phyloP scores from a whole-genome alignment of 2,888 invertebrate species.

The Bombylius major region DNA sequence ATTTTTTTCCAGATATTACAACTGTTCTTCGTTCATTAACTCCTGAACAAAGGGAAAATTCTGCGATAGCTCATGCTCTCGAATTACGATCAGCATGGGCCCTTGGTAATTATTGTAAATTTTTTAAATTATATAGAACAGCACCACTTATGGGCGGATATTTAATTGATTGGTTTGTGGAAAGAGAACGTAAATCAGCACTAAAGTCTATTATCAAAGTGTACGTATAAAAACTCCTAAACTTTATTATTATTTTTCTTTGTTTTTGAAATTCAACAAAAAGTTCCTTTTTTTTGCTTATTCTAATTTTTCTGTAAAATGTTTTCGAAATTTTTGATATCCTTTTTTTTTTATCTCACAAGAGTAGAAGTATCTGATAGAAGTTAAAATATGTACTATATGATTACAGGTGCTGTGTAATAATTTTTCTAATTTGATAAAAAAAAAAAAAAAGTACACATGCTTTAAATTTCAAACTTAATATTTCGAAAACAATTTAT shows the following conservation, averaged over 20 bases:
- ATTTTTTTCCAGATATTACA: constrained; percentile 62
- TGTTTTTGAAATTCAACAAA: constrained; percentile 1
- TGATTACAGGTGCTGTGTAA: no score
- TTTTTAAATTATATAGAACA: constrained; percentile 78
- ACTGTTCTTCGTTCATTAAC: constrained; percentile 76
- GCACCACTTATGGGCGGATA: constrained; percentile 94
- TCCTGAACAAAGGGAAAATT: constrained; percentile 62
- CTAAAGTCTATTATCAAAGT: constrained; percentile 89
- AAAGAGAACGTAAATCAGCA: constrained; percentile 84
- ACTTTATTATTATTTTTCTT: background rate
- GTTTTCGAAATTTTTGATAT: constrained; percentile 6
- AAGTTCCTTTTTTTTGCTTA: constrained; percentile 4
- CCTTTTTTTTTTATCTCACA: constrained; percentile 4
- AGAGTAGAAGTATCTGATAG: background rate
- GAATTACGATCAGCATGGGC: constrained; percentile 88
- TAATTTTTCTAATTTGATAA: no score
- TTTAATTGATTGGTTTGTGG: constrained; percentile 96
- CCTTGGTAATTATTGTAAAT: constrained; percentile 79
- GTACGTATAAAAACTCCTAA: constrained; percentile 55
- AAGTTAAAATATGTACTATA: no score
- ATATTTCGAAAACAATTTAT: no score
- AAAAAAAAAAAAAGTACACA: no score
- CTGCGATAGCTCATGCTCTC: constrained; percentile 74
- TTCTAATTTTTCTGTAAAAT: no score
- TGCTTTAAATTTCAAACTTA: no score